A percentile compares a stretch with the other conserved stretches of the same genome.
Conservation (phyloP, 2,797 vertebrate genomes). For the Typhlichthys subterraneus region DNA sequence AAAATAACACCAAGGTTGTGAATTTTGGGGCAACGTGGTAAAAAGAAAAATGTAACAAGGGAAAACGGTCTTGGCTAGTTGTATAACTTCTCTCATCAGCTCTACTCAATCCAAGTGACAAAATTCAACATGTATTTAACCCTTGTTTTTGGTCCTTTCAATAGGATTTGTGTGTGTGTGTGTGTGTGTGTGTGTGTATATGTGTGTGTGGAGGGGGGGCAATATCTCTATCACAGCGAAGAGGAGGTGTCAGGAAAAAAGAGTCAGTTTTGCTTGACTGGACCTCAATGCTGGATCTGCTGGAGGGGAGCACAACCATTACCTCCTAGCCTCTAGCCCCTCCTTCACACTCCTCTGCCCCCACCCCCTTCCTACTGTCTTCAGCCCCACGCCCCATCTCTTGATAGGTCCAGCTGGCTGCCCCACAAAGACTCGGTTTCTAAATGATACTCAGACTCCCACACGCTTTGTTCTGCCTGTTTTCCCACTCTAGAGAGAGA, state of each 20-base stretch:
- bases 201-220: slow-evolving; percentile 37
- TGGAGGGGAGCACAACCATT: slow-evolving; percentile 55
- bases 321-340: slow-evolving; percentile 42
- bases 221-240: slow-evolving; percentile 2
- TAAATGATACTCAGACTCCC: slow-evolving; percentile 77
- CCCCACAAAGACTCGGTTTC: slow-evolving; percentile 79
- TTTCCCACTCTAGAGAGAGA: slow-evolving; percentile 86
- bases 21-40: too few species aligned
- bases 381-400: slow-evolving; percentile 64
- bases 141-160: too few species aligned
- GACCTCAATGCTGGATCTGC: slow-evolving; percentile 74
- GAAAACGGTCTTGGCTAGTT: too few species aligned
- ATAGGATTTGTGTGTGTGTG: slow-evolving; percentile 13
- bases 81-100: too few species aligned
- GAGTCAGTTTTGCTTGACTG: slow-evolving; percentile 82
- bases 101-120: too few species aligned
- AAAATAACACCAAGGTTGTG: too few species aligned
- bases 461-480: slow-evolving; percentile 83
- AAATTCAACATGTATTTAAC: too few species aligned
- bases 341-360: slow-evolving; percentile 65
- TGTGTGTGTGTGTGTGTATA: slow-evolving; percentile 34
- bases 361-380: slow-evolving; percentile 59
- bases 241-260: slow-evolving; percentile 56
- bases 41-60: too few species aligned
- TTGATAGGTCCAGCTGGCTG: slow-evolving; percentile 88